Conservation (phyloP, 2,797 vertebrate genomes). For the Sebastolobus alascanus region DNA sequence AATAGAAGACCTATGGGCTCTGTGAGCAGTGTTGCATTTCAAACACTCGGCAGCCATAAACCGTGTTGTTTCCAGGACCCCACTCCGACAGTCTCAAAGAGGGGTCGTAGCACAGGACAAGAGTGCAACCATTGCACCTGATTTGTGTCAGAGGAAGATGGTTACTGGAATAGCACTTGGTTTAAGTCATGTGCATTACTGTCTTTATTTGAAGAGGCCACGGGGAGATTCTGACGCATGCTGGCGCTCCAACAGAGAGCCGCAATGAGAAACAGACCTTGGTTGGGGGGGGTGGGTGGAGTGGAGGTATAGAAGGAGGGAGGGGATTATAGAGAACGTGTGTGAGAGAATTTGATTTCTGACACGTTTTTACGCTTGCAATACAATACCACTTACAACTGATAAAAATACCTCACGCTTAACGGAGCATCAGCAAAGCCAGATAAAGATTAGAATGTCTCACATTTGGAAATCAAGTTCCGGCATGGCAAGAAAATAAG, state of each 20-base stretch:
- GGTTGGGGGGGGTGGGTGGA: conserved; percentile 8
- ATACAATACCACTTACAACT: conserved; percentile 41
- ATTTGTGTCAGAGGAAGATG: conserved; percentile 64
- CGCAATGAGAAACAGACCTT: conserved; percentile 66
- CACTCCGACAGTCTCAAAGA: conserved; percentile 43
- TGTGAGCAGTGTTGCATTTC: conserved; percentile 57
- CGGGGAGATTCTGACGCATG: conserved; percentile 66
- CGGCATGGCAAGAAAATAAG: conserved; percentile 11
- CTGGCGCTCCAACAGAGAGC: conserved; percentile 68
- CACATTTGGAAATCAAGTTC: conserved; percentile 44
- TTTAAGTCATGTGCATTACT: conserved; percentile 66
- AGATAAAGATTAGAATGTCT: conserved; percentile 28
- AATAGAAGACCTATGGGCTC: conserved; percentile 10
- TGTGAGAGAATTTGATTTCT: conserved; percentile 51
- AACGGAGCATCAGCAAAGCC: conserved; percentile 22
- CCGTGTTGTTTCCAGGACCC: conserved; percentile 35
- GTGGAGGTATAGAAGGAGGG: conserved; percentile 34
- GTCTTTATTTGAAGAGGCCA: conserved; percentile 69
- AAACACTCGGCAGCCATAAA: conserved; percentile 55
- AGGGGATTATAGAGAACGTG: conserved; percentile 4
- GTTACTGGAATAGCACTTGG: conserved; percentile 63
- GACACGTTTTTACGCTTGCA: conserved; percentile 54
- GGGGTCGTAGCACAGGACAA: conserved; percentile 36
- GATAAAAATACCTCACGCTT: conserved; percentile 46
- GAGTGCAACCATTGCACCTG: conserved; percentile 49